phyloP scores from a whole-genome alignment of 2,797 vertebrate species.

The Cirrhinus mrigala region DNA sequence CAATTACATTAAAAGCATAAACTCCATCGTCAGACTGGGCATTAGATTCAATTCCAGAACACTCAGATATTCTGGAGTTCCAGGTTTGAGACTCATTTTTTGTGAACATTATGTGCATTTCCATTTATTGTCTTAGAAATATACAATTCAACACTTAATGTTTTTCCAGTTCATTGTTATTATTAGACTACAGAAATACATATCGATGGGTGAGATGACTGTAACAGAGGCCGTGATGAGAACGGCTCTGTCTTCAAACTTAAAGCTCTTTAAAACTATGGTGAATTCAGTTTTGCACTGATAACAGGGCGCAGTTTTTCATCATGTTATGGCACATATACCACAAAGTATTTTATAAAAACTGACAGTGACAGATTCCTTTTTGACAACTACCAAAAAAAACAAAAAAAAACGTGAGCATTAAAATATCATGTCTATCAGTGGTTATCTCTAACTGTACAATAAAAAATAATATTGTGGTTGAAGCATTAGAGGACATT shows the following conservation, averaged over 20 bases:
- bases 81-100: constrained; percentile 17
- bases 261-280: neutral
- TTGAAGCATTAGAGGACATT: constrained; percentile 20
- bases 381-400: constrained; percentile 8
- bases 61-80: constrained; percentile 23
- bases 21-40: constrained; percentile 1
- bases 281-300: neutral
- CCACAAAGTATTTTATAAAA: constrained; percentile 12
- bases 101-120: constrained; percentile 10
- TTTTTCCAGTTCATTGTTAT: constrained; percentile 33
- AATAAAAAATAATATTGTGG: constrained; percentile 12
- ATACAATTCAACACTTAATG: neutral
- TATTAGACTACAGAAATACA: neutral
- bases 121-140: constrained; percentile 25
- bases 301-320: neutral
- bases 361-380: constrained; percentile 7
- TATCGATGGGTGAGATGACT: neutral
- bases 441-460: constrained; percentile 40
- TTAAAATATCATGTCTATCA: constrained; percentile 22
- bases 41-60: constrained; percentile 12
- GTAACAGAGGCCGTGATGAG: neutral
- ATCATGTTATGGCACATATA: constrained; percentile 35
- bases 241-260: constrained; percentile 1
- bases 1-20: constrained; percentile 48
- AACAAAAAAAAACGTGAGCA: neutral